Evolutionary conservation across 2,888 invertebrate genomes (phyloP).

Genomic region (Cryptophagus acutangulus): DNA sequence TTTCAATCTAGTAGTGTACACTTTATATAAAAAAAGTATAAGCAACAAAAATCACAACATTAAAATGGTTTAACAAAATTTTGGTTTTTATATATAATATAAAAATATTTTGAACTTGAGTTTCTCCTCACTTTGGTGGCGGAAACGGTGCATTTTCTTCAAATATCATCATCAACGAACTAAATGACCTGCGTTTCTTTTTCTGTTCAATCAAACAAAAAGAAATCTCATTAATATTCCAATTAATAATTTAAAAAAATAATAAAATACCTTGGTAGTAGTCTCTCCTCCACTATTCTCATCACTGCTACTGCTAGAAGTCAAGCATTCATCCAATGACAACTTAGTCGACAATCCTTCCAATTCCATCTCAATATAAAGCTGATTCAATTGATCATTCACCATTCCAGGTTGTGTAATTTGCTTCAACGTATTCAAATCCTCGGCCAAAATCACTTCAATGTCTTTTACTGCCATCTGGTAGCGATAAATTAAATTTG

Average conservation of each 20-base stretch:
- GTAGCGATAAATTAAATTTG: conserved; percentile 66
- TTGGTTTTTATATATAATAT: no score
- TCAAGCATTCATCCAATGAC: conserved; percentile 59
- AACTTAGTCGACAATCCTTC: conserved; percentile 57
- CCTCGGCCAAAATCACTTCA: conserved; percentile 59
- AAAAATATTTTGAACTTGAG: no score
- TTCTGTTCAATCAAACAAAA: conserved; percentile 45
- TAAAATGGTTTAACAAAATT: no score
- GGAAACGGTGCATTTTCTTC: conserved; percentile 69
- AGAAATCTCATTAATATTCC: conserved; percentile 15
- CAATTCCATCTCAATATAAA: conserved; percentile 65
- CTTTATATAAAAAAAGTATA: no score
- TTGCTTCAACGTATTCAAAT: conserved; percentile 53
- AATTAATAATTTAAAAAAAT: conserved; percentile 10
- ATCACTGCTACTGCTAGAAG: conserved; percentile 52
- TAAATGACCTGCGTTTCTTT: conserved; percentile 51
- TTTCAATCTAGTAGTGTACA: no score
- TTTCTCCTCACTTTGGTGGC: no score
- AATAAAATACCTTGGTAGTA: conserved; percentile 36
- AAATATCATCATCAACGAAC: conserved; percentile 61
- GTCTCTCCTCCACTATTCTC: conserved; percentile 38
- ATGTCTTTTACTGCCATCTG: conserved; percentile 56
- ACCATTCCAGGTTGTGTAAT: conserved; percentile 62
- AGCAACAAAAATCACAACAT: no score
- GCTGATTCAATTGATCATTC: conserved; percentile 66